These are phyloP conservation scores for Hydrozoanthus tunicans DNA, from an alignment of 64 coral and sea anemone genomes.

Conservation along the genomic window DNA sequence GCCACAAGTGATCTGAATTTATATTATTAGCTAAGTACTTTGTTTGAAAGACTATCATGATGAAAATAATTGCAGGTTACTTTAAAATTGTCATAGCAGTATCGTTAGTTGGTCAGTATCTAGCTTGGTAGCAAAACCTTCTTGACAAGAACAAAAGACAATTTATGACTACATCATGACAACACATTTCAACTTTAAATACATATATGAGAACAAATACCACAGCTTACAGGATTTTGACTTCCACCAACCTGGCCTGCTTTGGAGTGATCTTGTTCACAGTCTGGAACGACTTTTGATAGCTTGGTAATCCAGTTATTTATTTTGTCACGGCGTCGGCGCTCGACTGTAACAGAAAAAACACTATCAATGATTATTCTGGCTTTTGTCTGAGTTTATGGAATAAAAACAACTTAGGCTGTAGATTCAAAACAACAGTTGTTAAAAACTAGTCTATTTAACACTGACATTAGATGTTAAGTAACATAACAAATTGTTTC, in stretches of 20 bases:
- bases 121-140: too few relatives aligned
- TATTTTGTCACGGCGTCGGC: conserved; percentile 94
- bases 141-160: too few relatives aligned
- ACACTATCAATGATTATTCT: neutral
- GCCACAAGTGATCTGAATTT: too few relatives aligned
- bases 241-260: conserved; percentile 84
- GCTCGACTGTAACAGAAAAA: conserved; percentile 68
- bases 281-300: conserved; percentile 94
- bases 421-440: neutral
- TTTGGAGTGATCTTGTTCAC: conserved; percentile 88
- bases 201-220: neutral
- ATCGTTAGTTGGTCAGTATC: too few relatives aligned
- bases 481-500: neutral
- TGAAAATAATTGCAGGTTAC: too few relatives aligned
- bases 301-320: conserved; percentile 98
- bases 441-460: neutral
- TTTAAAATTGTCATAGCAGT: too few relatives aligned
- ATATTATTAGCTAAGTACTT: too few relatives aligned
- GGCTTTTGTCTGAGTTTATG: too few relatives aligned
- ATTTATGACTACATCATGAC: too few relatives aligned
- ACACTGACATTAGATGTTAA: neutral
- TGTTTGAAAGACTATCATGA: too few relatives aligned
- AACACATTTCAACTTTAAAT: too few relatives aligned
- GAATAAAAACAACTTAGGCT: too few relatives aligned
- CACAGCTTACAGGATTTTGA: conserved; percentile 21